phyloP scores from a whole-genome alignment of 2,797 vertebrate species.

The Gephyroberyx darwinii region DNA sequence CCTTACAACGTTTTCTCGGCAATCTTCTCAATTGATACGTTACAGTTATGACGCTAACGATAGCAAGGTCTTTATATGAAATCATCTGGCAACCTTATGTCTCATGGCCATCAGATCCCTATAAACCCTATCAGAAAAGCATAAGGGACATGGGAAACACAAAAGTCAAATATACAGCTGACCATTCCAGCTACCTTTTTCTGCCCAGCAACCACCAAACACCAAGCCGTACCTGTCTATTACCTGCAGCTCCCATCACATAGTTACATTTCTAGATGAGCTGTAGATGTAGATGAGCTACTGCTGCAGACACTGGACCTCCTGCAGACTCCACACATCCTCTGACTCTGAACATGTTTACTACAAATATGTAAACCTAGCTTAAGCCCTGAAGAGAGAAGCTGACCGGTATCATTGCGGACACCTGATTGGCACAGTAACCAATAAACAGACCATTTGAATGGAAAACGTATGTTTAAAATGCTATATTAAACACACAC shows the following conservation, averaged over 20 bases:
- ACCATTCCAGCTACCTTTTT: not conserved
- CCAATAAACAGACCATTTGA: not conserved
- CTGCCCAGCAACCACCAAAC: not conserved
- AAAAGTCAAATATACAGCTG: not conserved
- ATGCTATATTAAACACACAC: not conserved
- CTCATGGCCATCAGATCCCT: not conserved
- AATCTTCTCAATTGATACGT: not conserved
- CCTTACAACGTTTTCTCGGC: not conserved
- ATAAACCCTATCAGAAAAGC: not conserved
- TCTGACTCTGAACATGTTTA: not conserved
- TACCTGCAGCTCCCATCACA: not conserved
- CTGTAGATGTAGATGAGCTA: not conserved
- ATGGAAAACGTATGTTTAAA: not conserved
- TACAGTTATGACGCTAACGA: not conserved
- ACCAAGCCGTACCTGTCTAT: not conserved
- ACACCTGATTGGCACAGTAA: not conserved
- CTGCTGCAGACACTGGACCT: constrained; percentile 5
- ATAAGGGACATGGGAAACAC: not conserved
- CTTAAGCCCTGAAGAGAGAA: not conserved
- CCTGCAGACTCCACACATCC: not conserved
- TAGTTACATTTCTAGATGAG: not conserved
- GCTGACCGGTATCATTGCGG: not conserved
- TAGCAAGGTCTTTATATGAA: not conserved
- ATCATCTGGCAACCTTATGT: not conserved
- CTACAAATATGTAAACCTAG: not conserved